Conservation (phyloP, 2,888 invertebrate species). For the Cataglyphis albicans region DNA sequence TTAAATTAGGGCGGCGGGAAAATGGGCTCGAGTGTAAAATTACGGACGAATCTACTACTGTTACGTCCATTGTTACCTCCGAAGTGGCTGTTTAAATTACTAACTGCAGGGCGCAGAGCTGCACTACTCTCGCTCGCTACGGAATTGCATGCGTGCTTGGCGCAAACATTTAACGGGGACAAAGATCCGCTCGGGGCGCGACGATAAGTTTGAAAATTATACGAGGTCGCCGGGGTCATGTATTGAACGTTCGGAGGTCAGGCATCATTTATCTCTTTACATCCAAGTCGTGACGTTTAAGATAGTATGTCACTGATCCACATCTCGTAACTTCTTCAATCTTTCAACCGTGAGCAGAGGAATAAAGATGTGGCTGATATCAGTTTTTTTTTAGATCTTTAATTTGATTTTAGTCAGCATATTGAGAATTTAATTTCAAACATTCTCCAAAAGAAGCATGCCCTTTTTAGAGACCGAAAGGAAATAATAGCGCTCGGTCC, state of each 20-base stretch:
- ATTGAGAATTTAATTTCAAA: background rate
- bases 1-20: slow-evolving; percentile 68
- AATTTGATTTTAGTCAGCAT: background rate
- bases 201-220: slow-evolving; percentile 38
- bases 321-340: background rate
- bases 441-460: background rate
- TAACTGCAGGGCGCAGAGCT: slow-evolving; percentile 19
- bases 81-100: slow-evolving; percentile 80
- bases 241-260: background rate
- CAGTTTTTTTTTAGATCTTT: background rate
- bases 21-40: slow-evolving; percentile 78
- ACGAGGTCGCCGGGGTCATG: background rate
- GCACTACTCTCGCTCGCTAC: slow-evolving; percentile 18
- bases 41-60: slow-evolving; percentile 80
- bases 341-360: background rate
- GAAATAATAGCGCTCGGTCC: background rate
- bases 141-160: slow-evolving; percentile 42
- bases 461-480: background rate
- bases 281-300: background rate
- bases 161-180: slow-evolving; percentile 65
- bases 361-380: background rate
- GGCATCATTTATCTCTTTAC: slow-evolving; percentile 3
- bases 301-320: background rate
- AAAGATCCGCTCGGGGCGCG: slow-evolving; percentile 52
- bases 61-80: slow-evolving; percentile 76